phyloP scores from a whole-genome alignment of 2,797 vertebrate species.

The Halcyon smyrnensis region DNA sequence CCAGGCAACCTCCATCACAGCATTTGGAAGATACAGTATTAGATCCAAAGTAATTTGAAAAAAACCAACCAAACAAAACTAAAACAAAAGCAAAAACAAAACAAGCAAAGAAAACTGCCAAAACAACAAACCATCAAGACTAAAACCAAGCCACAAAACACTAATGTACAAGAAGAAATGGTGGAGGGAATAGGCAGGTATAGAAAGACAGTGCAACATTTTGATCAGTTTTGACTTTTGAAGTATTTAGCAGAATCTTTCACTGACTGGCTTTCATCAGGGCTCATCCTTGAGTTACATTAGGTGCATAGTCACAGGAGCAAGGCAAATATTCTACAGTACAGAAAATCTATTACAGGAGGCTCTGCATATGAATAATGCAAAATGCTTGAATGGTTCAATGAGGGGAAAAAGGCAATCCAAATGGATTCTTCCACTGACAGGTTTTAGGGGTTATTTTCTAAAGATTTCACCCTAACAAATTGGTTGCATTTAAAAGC shows the following conservation, averaged over 20 bases:
- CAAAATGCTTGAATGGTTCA: constrained; percentile 14
- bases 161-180: not conserved
- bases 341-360: not conserved
- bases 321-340: not conserved
- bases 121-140: not conserved
- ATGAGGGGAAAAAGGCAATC: not conserved
- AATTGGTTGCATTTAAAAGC: constrained; percentile 51
- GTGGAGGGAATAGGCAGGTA: not conserved
- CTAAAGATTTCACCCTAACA: constrained; percentile 50
- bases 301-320: not conserved
- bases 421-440: not conserved
- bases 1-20: not conserved
- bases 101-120: too few relatives aligned
- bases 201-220: not conserved
- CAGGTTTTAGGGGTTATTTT: constrained; percentile 40
- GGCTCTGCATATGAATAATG: constrained; percentile 39
- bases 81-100: not conserved
- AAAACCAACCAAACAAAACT: not conserved
- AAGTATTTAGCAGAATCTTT: not conserved
- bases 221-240: not conserved
- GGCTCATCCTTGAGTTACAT: not conserved
- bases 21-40: not conserved
- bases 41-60: not conserved
- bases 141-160: rapidly evolving
- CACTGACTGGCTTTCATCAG: not conserved